Evolutionary conservation across 2,888 invertebrate species (phyloP), one percentile per base, ranked within the genome.

Genomic region (Agrilus biguttatus): DNA sequence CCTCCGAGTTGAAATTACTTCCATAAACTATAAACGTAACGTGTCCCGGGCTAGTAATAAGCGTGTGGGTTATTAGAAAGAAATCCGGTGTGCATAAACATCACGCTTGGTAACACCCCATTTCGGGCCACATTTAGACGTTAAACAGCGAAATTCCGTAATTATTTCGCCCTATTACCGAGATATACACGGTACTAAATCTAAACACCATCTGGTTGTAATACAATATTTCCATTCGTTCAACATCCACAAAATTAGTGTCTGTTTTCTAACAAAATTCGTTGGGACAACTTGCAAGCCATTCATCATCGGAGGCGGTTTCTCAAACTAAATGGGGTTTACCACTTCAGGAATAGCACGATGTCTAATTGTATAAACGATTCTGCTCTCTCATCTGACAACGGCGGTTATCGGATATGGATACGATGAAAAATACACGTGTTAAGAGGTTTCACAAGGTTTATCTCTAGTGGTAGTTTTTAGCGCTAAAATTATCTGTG

Each of bases 61-160:
- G 28, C 28, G 28, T 23, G 49, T 28, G 49, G 50, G 54, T 58
- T 60, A 58, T 61, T 61, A 60, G 58, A 57, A 57, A 55, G 55
- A 53, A 58, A 59, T 60, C 59, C 61, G 60, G 59, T 59, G 58
- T 48, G 49, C 58, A 58, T 59, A 59, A 60, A 55, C 49, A 46
- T 28, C 28, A 28, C 28, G 28, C 28, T 10, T 10, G 28, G 49
- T 36, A 45, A 43, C 46, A 40, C 33, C 46, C 47, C 46, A 46
- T 49, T 45, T 50, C 43, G 45, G 45, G 50, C 44, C 45, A 48
- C 48, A 43, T 48, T 48, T 43, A 48, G 46, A 47, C 46, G 47
- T 50, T 51, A 49, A 51, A 50, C 51, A 44, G 41, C 43, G 45
- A 50, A 47, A 46, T 41, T 49, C 47, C 45, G 47, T 49, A 51